These are phyloP conservation scores for Tapirus terrestris DNA, from an alignment of 2,113 vertebrate species.

Conservation along the genomic window DNA sequence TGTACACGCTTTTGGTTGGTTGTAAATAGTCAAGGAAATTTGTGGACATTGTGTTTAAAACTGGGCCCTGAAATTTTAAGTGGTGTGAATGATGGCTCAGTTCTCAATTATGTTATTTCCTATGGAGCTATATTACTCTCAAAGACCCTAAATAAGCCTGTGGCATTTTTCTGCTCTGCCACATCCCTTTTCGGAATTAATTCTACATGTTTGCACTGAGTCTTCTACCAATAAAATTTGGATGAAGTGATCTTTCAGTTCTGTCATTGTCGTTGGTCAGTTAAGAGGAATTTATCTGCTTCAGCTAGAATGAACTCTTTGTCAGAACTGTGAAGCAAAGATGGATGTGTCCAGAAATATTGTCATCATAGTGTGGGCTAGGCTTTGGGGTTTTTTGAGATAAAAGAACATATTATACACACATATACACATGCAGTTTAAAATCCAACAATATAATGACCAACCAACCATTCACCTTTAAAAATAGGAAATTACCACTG, in stretches of 20 bases:
- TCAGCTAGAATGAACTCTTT: slow-evolving; percentile 40
- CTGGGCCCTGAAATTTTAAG: slow-evolving; percentile 7
- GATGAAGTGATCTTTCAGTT: slow-evolving; percentile 24
- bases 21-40: slow-evolving; percentile 8
- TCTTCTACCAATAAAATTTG: background rate
- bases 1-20: background rate
- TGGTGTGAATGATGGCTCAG: slow-evolving; percentile 1
- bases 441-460: background rate
- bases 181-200: background rate
- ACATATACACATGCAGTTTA: background rate
- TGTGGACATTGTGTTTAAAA: slow-evolving; percentile 39
- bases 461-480: background rate
- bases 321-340: slow-evolving; percentile 20
- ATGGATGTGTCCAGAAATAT: background rate
- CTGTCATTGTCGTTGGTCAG: background rate
- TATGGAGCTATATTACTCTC: background rate
- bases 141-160: slow-evolving; percentile 14
- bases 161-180: background rate
- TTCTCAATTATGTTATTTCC: slow-evolving; percentile 45
- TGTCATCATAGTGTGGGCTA: background rate
- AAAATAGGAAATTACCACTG: slow-evolving; percentile 3
- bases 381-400: background rate
- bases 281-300: slow-evolving; percentile 44
- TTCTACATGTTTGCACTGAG: slow-evolving; percentile 44
- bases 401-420: background rate